phyloP scores from a whole-genome alignment of 2,888 invertebrate species.

The Mactromeris polynyma region DNA sequence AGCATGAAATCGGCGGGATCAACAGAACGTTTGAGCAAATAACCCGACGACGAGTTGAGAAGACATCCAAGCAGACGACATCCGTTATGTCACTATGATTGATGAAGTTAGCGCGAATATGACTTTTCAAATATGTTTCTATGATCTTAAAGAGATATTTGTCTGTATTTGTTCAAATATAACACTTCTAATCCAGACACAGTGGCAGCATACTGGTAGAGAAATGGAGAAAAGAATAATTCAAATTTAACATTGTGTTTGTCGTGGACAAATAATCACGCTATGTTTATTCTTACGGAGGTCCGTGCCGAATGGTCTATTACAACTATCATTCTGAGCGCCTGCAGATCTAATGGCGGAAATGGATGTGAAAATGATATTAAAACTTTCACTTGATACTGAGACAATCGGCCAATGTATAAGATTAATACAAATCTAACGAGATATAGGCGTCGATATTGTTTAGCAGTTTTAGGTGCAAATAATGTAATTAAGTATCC shows the following conservation, averaged over 20 bases:
- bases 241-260: background rate
- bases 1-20: background rate
- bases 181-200: background rate
- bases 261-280: background rate
- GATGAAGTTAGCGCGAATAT: background rate
- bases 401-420: background rate
- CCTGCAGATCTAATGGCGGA: background rate
- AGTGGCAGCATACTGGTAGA: background rate
- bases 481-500: background rate
- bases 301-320: background rate
- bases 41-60: background rate
- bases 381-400: background rate
- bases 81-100: slow-evolving; percentile 10
- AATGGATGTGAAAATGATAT: slow-evolving; percentile 5
- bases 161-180: slow-evolving; percentile 34
- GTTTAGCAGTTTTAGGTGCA: background rate
- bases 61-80: slow-evolving; percentile 5
- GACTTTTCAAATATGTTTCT: slow-evolving; percentile 23
- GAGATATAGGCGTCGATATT: background rate
- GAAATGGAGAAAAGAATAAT: background rate
- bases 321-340: background rate
- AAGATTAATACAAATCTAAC: slow-evolving; percentile 1
- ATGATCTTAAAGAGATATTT: background rate
- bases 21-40: background rate
- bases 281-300: background rate